Evolutionary conservation across 2,797 vertebrate genomes (phyloP).

Genomic region (Cynopterus sphinx): DNA sequence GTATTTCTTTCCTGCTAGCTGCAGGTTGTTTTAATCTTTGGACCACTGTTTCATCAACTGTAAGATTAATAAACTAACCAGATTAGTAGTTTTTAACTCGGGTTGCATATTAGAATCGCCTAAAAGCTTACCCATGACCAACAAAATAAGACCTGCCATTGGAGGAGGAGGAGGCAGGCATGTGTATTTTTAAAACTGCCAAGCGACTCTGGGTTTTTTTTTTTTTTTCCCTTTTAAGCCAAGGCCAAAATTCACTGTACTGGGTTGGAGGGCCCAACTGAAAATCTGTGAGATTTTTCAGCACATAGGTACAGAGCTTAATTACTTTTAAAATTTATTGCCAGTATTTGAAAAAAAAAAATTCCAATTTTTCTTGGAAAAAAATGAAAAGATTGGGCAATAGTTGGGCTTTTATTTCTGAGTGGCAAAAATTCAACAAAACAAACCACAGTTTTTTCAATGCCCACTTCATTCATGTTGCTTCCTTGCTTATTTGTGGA

Average conservation of each 20-base stretch:
- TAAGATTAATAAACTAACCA: background rate
- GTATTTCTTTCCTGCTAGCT: background rate
- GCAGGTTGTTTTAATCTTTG: background rate
- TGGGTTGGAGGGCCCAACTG: background rate
- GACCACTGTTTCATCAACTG: background rate
- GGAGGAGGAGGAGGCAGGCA: background rate
- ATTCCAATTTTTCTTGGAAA: constrained; percentile 23
- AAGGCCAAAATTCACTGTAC: background rate
- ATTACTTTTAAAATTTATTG: constrained; percentile 7
- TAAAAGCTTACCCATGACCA: background rate
- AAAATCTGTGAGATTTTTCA: background rate
- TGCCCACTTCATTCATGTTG: background rate
- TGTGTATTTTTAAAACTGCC: background rate
- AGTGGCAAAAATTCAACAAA: background rate
- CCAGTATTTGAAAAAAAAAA: background rate
- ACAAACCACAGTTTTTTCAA: background rate
- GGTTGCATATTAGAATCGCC: background rate
- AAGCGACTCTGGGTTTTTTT: background rate
- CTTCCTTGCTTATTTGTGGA: background rate
- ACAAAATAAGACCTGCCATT: background rate
- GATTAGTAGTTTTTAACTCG: background rate
- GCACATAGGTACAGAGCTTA: background rate
- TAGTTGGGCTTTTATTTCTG: background rate
- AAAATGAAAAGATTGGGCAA: background rate
- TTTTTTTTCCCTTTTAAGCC: background rate